Conservation (phyloP, 2,797 vertebrate genomes). For the Argentina silus region DNA sequence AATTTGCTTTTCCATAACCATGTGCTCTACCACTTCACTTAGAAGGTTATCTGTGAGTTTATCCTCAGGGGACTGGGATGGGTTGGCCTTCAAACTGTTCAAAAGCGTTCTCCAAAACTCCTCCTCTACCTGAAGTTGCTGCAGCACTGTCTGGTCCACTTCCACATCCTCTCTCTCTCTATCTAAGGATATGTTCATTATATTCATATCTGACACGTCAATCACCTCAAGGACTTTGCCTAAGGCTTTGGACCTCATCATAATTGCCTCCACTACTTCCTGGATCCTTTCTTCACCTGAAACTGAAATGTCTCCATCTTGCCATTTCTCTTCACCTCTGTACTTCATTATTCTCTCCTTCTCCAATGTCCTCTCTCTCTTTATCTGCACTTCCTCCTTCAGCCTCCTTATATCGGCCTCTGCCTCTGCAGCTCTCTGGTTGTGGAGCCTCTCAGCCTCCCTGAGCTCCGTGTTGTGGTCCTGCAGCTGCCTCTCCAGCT, state of each 20-base stretch:
- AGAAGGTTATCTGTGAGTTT: conserved; percentile 30
- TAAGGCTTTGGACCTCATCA: conserved; percentile 48
- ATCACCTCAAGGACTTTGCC: conserved; percentile 57
- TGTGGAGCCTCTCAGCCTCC: conserved; percentile 29
- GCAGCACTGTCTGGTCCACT: background rate
- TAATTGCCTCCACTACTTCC: conserved; percentile 51
- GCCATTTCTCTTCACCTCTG: background rate
- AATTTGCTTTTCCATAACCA: conserved; percentile 58
- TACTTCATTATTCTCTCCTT: conserved; percentile 1
- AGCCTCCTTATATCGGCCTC: conserved; percentile 36
- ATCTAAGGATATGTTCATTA: conserved; percentile 14
- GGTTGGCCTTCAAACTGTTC: conserved; percentile 29
- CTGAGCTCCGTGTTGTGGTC: conserved; percentile 40
- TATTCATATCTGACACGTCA: conserved; percentile 38
- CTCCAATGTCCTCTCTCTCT: conserved; percentile 19
- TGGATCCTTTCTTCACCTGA: conserved; percentile 49
- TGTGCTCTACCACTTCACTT: conserved; percentile 30
- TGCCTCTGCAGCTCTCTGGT: conserved; percentile 20
- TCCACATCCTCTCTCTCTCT: conserved; percentile 33
- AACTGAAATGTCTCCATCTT: background rate
- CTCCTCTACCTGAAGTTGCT: conserved; percentile 58
- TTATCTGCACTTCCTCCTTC: conserved; percentile 25
- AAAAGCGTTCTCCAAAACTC: conserved; percentile 59
- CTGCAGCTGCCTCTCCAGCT: conserved; percentile 58
- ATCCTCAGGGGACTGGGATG: conserved; percentile 16